These are phyloP conservation scores for Nymphalis c-album DNA, from an alignment of 2,888 invertebrate species.

Conservation along the genomic window DNA sequence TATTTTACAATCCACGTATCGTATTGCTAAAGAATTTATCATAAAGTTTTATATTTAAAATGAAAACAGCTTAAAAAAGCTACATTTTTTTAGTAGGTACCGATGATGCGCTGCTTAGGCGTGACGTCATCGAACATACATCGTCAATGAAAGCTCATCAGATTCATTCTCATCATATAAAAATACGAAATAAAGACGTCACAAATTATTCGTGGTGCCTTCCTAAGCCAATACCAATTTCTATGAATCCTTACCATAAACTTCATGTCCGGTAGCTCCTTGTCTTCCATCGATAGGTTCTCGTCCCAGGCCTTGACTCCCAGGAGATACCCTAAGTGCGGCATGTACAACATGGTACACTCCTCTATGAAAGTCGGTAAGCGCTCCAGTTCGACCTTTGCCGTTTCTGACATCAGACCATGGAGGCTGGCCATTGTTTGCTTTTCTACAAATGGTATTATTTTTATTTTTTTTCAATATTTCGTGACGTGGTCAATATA, in stretches of 20 bases:
- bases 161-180: too few relatives aligned
- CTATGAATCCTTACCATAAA: slow-evolving; percentile 81
- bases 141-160: too few relatives aligned
- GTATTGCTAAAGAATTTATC: too few relatives aligned
- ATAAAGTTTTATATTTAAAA: too few relatives aligned
- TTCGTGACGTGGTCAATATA: too few relatives aligned
- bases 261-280: slow-evolving; percentile 84
- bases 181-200: too few relatives aligned
- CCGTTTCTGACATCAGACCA: slow-evolving; percentile 86
- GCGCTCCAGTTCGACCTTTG: slow-evolving; percentile 84
- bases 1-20: too few relatives aligned
- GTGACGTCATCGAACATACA: too few relatives aligned
- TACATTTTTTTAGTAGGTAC: too few relatives aligned
- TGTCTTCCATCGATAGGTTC: slow-evolving; percentile 78
- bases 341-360: slow-evolving; percentile 86
- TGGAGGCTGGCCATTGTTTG: slow-evolving; percentile 86
- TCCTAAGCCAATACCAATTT: not conserved
- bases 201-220: too few relatives aligned
- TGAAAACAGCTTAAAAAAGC: too few relatives aligned
- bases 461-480: not conserved
- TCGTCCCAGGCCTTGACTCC: slow-evolving; percentile 86
- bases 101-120: too few relatives aligned
- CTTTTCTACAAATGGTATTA: slow-evolving; percentile 78
- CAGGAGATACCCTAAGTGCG: slow-evolving; percentile 89
- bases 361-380: slow-evolving; percentile 85